Evolutionary conservation across 2,113 vertebrate species (phyloP).

Genomic region (Cebus imitator): DNA sequence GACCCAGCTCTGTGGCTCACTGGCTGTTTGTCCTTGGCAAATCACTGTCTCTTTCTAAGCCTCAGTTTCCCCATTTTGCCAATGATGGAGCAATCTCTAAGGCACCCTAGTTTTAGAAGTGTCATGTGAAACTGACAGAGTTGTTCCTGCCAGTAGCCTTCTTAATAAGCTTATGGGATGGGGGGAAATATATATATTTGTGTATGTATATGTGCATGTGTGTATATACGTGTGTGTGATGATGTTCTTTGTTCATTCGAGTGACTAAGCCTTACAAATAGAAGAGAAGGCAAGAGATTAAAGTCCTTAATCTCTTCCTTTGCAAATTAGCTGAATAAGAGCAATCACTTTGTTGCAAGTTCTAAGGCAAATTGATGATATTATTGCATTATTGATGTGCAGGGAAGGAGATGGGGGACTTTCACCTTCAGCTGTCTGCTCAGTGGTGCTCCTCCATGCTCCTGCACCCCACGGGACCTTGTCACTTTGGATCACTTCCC

Average conservation of each 20-base stretch:
- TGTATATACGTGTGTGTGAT: neutral
- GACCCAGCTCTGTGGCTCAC: neutral
- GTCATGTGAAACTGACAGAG: neutral
- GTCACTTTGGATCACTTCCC: slow-evolving; percentile 45
- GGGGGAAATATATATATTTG: neutral
- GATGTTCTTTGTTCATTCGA: slow-evolving; percentile 44
- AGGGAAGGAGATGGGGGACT: slow-evolving; percentile 61
- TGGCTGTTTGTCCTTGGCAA: neutral
- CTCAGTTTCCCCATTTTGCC: neutral
- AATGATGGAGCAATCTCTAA: neutral
- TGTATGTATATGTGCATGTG: neutral
- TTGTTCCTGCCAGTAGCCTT: neutral
- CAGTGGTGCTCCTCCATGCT: slow-evolving; percentile 47
- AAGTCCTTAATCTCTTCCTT: slow-evolving; percentile 78
- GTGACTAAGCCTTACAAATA: slow-evolving; percentile 54
- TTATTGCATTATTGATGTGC: slow-evolving; percentile 80
- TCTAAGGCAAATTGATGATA: slow-evolving; percentile 56
- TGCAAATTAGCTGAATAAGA: slow-evolving; percentile 79
- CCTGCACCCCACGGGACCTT: slow-evolving; percentile 13
- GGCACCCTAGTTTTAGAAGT: neutral
- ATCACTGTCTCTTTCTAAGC: neutral
- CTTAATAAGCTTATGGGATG: neutral
- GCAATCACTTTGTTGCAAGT: slow-evolving; percentile 63
- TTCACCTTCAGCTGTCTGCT: slow-evolving; percentile 62
- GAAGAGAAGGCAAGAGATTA: slow-evolving; percentile 66